phyloP scores from a whole-genome alignment of 2,797 vertebrate species.

The Eospalax fontanierii region DNA sequence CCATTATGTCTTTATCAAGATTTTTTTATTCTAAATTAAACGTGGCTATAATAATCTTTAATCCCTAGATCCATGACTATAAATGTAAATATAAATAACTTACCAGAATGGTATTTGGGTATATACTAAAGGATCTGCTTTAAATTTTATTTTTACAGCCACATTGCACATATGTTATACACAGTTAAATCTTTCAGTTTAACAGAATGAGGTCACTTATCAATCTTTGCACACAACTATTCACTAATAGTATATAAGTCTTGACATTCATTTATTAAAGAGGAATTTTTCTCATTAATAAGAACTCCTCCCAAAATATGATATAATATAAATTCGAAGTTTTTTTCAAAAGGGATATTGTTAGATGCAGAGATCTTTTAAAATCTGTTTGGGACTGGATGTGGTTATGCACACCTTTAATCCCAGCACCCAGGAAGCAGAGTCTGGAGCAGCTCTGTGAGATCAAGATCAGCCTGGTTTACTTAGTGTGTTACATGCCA shows the following conservation, averaged over 20 bases:
- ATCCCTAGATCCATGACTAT: conserved; percentile 51
- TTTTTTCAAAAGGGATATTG: conserved; percentile 31
- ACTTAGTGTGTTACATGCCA: too few species aligned
- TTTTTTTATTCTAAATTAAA: conserved; percentile 31
- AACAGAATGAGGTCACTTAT: neutral
- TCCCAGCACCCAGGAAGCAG: too few species aligned
- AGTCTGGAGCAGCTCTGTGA: too few species aligned
- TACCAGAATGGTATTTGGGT: neutral
- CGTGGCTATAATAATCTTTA: conserved; percentile 56
- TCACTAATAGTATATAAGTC: neutral
- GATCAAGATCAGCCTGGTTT: too few species aligned
- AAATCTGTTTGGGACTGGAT: neutral
- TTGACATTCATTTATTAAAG: neutral
- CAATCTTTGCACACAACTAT: neutral
- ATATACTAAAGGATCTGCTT: neutral
- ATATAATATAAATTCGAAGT: conserved; percentile 53
- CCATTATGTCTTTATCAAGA: neutral
- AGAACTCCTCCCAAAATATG: conserved; percentile 28
- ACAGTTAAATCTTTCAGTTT: neutral
- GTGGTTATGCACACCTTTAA: too few species aligned
- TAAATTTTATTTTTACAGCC: neutral
- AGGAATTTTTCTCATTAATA: conserved; percentile 41
- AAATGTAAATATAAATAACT: conserved; percentile 39
- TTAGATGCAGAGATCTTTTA: neutral
- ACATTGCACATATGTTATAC: neutral